phyloP scores from a whole-genome alignment of 2,888 invertebrate genomes.

The Pollenia griseotomentosa region DNA sequence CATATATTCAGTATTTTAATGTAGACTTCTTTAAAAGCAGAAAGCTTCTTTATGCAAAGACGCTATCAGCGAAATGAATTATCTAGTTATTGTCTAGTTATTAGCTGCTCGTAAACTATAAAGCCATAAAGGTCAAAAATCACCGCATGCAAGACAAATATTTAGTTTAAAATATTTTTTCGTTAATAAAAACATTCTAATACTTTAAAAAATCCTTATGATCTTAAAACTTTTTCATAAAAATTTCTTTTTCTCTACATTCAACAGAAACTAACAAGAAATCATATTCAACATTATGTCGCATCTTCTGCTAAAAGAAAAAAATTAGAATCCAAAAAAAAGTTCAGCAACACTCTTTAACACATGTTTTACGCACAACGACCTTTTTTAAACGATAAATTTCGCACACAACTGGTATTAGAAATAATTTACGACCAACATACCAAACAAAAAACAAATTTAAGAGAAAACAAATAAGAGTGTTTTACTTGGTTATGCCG shows the following conservation, averaged over 20 bases:
- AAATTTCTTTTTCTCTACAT: neutral
- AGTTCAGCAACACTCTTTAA: conserved; percentile 38
- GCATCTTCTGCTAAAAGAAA: conserved; percentile 57
- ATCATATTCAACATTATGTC: conserved; percentile 60
- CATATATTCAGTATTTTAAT: too few species aligned
- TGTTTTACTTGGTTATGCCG: too few species aligned
- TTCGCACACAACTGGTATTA: conserved; percentile 68
- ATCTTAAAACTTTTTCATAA: conserved; percentile 40
- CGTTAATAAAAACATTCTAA: too few species aligned
- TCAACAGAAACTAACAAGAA: neutral
- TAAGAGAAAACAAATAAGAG: neutral
- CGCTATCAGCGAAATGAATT: too few species aligned
- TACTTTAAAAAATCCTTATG: conserved; percentile 29
- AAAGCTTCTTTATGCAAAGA: too few species aligned
- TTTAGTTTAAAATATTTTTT: too few species aligned
- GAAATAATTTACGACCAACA: conserved; percentile 70
- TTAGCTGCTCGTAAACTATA: too few species aligned
- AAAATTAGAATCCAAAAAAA: conserved; percentile 9
- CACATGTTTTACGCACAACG: conserved; percentile 69
- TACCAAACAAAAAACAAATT: conserved; percentile 3
- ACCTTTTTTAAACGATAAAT: conserved; percentile 67
- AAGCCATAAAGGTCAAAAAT: too few species aligned
- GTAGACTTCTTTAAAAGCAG: too few species aligned
- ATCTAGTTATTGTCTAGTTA: too few species aligned
- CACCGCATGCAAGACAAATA: too few species aligned